Percentiles rank a stretch among this genome's conserved stretches.
phyloP scores from a whole-genome alignment of 2,797 vertebrate genomes.

The Enteromius radiatus region DNA sequence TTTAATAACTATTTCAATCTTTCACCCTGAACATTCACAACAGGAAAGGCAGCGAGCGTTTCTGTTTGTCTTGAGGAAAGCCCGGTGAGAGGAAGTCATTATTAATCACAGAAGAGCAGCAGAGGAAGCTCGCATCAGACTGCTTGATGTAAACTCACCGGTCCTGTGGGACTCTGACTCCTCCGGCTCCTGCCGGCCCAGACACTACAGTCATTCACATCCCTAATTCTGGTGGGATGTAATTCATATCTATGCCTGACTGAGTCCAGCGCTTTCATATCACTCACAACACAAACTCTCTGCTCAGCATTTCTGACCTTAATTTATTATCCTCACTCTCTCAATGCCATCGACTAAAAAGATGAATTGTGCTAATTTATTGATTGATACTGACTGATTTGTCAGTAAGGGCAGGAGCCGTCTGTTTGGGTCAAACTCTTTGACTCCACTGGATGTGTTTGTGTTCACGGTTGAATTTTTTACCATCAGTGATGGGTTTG shows the following conservation, averaged over 20 bases:
- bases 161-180: constrained; percentile 9
- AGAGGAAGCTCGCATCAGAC: constrained; percentile 4
- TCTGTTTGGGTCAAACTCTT: background rate
- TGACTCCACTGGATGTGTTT: background rate
- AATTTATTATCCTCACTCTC: constrained; percentile 12
- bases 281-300: background rate
- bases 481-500: background rate
- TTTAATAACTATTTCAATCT: background rate
- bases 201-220: constrained; percentile 11
- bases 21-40: background rate
- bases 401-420: background rate
- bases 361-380: constrained; percentile 27
- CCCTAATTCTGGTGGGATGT: background rate
- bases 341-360: background rate
- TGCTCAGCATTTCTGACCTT: constrained; percentile 24
- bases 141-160: constrained; percentile 8
- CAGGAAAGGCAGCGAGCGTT: background rate
- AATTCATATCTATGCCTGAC: constrained; percentile 2
- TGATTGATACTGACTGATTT: background rate
- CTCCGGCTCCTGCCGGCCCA: constrained; percentile 17
- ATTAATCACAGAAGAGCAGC: constrained; percentile 2
- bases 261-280: background rate
- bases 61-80: background rate
- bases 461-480: background rate
- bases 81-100: background rate